phyloP scores from a whole-genome alignment of 1,140 invertebrate genomes.

The Luehdorfia chinensis region DNA sequence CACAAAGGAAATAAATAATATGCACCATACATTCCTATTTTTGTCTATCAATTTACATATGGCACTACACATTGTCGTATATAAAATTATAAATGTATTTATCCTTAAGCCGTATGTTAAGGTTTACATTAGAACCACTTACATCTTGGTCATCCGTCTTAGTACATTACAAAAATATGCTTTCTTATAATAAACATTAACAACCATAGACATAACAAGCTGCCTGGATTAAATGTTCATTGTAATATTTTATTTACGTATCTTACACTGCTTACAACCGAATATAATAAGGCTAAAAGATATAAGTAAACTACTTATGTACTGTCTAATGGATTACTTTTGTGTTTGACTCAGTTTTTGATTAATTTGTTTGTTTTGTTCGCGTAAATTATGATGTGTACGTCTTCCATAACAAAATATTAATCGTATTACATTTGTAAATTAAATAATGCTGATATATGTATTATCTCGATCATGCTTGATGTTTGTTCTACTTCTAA shows the following conservation, averaged over 20 bases:
- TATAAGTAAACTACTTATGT: not conserved
- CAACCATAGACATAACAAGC: conserved; percentile 28
- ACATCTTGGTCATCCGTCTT: conserved; percentile 48
- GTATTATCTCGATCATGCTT: too few species aligned
- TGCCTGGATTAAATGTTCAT: too few species aligned
- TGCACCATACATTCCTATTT: conserved; percentile 36
- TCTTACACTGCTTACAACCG: too few species aligned
- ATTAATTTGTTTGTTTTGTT: not conserved
- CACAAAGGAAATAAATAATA: conserved; percentile 44
- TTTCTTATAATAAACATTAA: conserved; percentile 49
- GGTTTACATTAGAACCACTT: conserved; percentile 35
- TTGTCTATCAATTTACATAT: conserved; percentile 32
- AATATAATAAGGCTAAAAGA: too few species aligned
- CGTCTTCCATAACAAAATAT: not conserved
- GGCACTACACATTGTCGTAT: conserved; percentile 36
- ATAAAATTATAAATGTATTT: conserved; percentile 17
- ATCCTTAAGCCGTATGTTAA: conserved; percentile 14
- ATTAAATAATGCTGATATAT: too few species aligned
- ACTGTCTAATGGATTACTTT: not conserved
- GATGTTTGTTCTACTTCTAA: too few species aligned
- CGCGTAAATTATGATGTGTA: not conserved
- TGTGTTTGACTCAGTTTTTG: not conserved
- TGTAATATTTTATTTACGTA: not conserved
- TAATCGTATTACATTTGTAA: too few species aligned
- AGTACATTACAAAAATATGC: conserved; percentile 59